Evolutionary conservation across 1,140 invertebrate genomes (phyloP).

Genomic region (Apis laboriosa): DNA sequence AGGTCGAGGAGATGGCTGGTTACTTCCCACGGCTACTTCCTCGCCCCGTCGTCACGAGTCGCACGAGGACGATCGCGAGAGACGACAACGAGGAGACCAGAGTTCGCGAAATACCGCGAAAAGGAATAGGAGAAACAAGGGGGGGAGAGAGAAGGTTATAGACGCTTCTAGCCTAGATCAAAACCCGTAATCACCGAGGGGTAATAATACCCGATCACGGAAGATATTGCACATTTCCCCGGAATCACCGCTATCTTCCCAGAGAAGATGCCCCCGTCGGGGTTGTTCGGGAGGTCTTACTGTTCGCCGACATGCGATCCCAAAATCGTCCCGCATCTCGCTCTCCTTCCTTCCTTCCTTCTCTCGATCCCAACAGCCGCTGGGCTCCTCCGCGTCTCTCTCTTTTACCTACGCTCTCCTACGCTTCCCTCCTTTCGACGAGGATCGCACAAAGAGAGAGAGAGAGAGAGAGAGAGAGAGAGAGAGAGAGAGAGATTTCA

Average conservation of each 20-base stretch:
- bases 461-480: background rate
- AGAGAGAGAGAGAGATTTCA: background rate
- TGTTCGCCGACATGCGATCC: slow-evolving; percentile 78
- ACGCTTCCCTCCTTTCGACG: too few relatives aligned
- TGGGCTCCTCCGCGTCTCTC: background rate
- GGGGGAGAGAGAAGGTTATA: slow-evolving; percentile 3
- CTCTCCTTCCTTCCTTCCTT: background rate
- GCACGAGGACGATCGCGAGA: slow-evolving; percentile 65
- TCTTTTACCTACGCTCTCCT: background rate
- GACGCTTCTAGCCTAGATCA: slow-evolving; percentile 77
- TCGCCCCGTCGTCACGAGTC: slow-evolving; percentile 73
- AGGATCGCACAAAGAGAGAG: too few relatives aligned
- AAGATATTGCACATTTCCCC: slow-evolving; percentile 79
- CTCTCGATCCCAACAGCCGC: too few relatives aligned
- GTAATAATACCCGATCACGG: slow-evolving; percentile 80
- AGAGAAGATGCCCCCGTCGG: slow-evolving; percentile 74
- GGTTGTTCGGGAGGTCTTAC: slow-evolving; percentile 74
- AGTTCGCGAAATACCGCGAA: slow-evolving; percentile 25
- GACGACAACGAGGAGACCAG: background rate
- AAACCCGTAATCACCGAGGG: slow-evolving; percentile 76
- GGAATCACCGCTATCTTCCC: slow-evolving; percentile 78
- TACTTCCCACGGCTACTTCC: slow-evolving; percentile 72
- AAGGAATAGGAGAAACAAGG: background rate
- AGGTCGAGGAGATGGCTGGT: slow-evolving; percentile 4
- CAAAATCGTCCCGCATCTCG: slow-evolving; percentile 42